A percentile compares a stretch with the other conserved stretches of the same genome.
Evolutionary conservation across 2,888 invertebrate species (phyloP).

Genomic region (Drosophila meridionalis): DNA sequence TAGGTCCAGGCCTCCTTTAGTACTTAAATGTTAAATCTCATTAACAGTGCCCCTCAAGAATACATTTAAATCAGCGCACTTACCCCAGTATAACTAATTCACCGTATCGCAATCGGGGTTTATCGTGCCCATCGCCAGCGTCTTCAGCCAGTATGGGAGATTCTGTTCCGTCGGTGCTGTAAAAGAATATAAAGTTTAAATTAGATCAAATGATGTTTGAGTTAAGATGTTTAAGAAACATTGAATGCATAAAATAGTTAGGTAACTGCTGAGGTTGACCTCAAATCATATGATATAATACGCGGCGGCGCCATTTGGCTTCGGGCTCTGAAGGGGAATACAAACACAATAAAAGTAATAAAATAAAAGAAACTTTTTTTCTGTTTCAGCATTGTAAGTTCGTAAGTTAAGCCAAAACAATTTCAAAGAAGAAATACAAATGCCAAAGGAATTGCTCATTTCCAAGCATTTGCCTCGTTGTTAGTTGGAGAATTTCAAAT

Average conservation of each 20-base stretch:
- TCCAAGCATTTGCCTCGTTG: conserved; percentile 38
- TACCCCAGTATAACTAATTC: conserved; percentile 97
- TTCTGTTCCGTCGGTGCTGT: conserved; percentile 88
- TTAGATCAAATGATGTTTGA: conserved; percentile 16
- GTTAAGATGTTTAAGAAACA: too few relatives aligned
- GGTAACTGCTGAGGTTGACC: conserved; percentile 4
- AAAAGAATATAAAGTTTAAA: conserved; percentile 62
- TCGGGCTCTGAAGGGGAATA: conserved; percentile 23
- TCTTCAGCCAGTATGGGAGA: conserved; percentile 91
- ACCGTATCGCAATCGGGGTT: conserved; percentile 95
- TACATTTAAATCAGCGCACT: conserved; percentile 79
- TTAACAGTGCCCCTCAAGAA: too few relatives aligned
- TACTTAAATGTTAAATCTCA: background rate
- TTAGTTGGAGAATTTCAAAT: conserved; percentile 64
- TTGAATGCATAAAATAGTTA: background rate
- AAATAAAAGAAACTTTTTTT: conserved; percentile 36
- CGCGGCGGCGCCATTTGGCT: conserved; percentile 26
- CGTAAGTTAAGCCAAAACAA: conserved; percentile 43
- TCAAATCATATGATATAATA: conserved; percentile 38
- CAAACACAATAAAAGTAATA: conserved; percentile 38
- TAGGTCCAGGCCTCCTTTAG: too few relatives aligned
- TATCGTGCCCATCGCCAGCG: conserved; percentile 91
- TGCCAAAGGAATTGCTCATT: conserved; percentile 68
- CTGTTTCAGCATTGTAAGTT: conserved; percentile 10
- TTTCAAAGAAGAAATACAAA: conserved; percentile 45